A percentile compares a stretch with the other conserved stretches of the same genome.
phyloP scores from a whole-genome alignment of 2,888 invertebrate species.

The Zeuzera pyrina region DNA sequence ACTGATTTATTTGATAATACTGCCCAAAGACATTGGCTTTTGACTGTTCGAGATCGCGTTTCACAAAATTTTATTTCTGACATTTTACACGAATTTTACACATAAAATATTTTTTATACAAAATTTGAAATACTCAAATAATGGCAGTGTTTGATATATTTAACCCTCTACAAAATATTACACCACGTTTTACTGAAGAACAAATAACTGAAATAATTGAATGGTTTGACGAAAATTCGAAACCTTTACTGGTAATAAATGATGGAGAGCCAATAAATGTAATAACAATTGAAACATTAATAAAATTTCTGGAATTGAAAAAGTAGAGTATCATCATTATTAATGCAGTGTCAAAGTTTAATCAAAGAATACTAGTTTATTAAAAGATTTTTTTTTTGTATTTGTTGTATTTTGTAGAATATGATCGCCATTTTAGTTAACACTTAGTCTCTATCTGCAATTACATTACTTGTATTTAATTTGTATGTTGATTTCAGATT shows the following conservation, averaged over 20 bases:
- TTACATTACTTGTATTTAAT: no score
- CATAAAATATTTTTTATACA: no score
- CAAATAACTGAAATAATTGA: constrained; percentile 34
- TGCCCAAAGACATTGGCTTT: no score
- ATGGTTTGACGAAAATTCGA: constrained; percentile 45
- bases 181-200: constrained; percentile 40
- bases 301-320: constrained; percentile 41
- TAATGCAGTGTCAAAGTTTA: neutral
- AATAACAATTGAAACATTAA: constrained; percentile 43
- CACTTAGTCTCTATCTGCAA: no score
- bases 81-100: no score
- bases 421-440: no score
- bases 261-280: constrained; percentile 36
- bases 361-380: no score
- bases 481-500: constrained; percentile 43
- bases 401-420: no score
- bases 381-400: constrained; percentile 2
- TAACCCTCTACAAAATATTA: constrained; percentile 34
- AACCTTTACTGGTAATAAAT: constrained; percentile 33
- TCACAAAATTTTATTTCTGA: no score
- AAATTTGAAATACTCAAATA: constrained; percentile 2
- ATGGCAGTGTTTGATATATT: constrained; percentile 40
- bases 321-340: constrained; percentile 32
- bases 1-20: no score
- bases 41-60: no score